Evolutionary conservation across 1,140 invertebrate genomes (phyloP).

Genomic region (Pogonomyrmex barbatus): DNA sequence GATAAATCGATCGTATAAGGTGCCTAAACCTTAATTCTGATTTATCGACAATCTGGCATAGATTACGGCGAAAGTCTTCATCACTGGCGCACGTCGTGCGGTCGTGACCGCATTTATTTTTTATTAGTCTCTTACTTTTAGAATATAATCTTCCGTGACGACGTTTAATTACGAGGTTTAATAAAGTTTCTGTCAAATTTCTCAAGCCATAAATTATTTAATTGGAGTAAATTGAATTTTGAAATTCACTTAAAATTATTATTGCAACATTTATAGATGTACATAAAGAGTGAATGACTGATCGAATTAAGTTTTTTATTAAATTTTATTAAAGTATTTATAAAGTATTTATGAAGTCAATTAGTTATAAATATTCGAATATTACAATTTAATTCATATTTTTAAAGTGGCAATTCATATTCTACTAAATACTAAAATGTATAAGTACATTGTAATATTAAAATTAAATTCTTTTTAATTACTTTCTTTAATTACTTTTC

Average conservation of each 20-base stretch:
- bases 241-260: background rate
- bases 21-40: constrained; percentile 67
- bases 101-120: constrained; percentile 15
- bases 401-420: background rate
- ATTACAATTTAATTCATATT: background rate
- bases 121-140: constrained; percentile 52
- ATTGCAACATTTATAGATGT: background rate
- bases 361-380: background rate
- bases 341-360: background rate
- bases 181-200: background rate
- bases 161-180: constrained; percentile 3
- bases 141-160: constrained; percentile 49
- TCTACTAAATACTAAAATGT: background rate
- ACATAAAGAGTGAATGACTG: background rate
- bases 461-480: background rate
- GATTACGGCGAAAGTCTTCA: constrained; percentile 58
- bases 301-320: background rate
- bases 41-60: constrained; percentile 61
- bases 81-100: constrained; percentile 31
- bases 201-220: background rate
- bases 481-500: background rate
- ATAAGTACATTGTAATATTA: background rate
- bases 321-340: background rate
- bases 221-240: constrained; percentile 6
- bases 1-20: constrained; percentile 52